phyloP scores from a whole-genome alignment of 2,113 vertebrate genomes.

The Aegotheles bennettii region DNA sequence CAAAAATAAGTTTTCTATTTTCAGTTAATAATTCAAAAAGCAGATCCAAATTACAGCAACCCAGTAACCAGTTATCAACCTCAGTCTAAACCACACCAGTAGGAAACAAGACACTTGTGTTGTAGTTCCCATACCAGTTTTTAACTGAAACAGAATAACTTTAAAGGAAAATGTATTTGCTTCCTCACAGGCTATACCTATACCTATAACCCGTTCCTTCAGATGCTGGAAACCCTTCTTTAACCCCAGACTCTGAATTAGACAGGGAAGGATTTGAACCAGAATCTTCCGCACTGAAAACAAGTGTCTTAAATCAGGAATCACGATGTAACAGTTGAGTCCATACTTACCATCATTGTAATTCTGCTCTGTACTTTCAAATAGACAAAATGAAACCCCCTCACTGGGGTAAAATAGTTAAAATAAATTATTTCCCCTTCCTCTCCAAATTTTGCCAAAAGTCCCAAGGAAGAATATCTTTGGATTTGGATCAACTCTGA shows the following conservation, averaged over 20 bases:
- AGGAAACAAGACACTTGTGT: neutral
- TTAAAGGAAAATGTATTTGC: neutral
- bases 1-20: neutral
- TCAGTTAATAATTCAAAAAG: neutral
- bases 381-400: neutral
- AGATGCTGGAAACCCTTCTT: neutral
- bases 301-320: neutral
- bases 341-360: neutral
- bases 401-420: neutral
- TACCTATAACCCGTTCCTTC: neutral
- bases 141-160: neutral
- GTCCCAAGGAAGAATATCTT: neutral
- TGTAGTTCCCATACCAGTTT: neutral
- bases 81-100: neutral
- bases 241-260: neutral
- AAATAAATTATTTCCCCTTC: neutral
- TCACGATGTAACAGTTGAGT: neutral
- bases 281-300: neutral
- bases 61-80: neutral
- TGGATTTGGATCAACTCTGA: neutral
- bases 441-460: neutral
- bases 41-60: neutral
- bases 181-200: neutral
- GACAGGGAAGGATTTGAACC: neutral
- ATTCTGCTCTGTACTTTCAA: neutral